A percentile compares a stretch with the other conserved stretches of the same genome.
phyloP scores from a whole-genome alignment of 2,888 invertebrate species.

The Selenia dentaria region DNA sequence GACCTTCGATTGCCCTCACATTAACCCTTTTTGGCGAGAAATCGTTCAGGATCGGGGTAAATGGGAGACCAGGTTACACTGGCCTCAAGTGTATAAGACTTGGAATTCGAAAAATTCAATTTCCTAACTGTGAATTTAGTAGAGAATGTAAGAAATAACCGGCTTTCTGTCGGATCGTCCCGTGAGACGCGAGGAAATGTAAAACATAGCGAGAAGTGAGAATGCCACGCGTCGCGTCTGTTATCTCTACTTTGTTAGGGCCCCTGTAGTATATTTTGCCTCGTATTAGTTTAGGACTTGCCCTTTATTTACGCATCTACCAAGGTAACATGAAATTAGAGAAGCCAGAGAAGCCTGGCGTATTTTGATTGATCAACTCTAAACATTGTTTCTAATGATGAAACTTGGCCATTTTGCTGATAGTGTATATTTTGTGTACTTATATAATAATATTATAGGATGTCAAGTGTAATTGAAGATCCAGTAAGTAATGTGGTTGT shows the following conservation, averaged over 20 bases:
- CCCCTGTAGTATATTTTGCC: constrained; percentile 9
- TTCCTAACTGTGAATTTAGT: constrained; percentile 78
- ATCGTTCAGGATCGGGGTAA: constrained; percentile 27
- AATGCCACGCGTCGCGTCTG: constrained; percentile 55
- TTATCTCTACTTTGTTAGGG: constrained; percentile 34
- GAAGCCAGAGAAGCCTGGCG: background rate
- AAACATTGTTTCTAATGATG: background rate
- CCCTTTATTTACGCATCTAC: constrained; percentile 1
- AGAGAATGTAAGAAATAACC: constrained; percentile 72
- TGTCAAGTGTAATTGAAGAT: too few species aligned
- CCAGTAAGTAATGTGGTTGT: too few species aligned
- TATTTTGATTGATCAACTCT: background rate
- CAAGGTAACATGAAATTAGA: constrained; percentile 3
- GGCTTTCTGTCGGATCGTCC: constrained; percentile 59
- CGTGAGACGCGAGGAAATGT: constrained; percentile 59
- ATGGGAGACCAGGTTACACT: constrained; percentile 47
- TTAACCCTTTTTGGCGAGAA: constrained; percentile 37
- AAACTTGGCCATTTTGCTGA: too few species aligned
- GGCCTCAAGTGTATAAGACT: constrained; percentile 49
- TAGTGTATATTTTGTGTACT: too few species aligned
- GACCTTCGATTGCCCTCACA: constrained; percentile 44
- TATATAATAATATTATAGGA: too few species aligned
- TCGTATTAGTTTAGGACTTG: constrained; percentile 12
- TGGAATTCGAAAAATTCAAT: constrained; percentile 80
- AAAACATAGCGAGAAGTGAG: constrained; percentile 62